These are phyloP conservation scores for Salmo trutta DNA, from an alignment of 2,797 vertebrate genomes.

Conservation along the genomic window DNA sequence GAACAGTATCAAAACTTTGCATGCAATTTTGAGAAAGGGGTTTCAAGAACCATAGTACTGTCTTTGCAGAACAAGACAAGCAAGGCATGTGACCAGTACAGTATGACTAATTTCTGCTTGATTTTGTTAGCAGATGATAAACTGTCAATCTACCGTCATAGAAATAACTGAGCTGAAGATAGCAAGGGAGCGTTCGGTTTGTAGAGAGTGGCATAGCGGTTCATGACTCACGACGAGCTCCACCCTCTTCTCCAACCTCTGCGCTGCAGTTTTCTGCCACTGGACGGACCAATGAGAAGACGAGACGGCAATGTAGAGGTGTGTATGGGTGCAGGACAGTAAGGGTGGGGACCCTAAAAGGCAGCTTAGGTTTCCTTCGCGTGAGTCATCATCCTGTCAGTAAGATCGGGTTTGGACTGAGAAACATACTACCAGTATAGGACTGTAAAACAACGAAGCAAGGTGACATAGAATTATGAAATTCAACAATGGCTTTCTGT, in stretches of 20 bases:
- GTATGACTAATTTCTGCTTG: background rate
- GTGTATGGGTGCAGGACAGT: background rate
- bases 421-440: background rate
- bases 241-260: slow-evolving; percentile 19
- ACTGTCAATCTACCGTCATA: background rate
- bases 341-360: slow-evolving; percentile 17
- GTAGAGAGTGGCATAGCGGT: slow-evolving; percentile 9
- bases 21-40: background rate
- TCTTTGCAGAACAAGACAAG: background rate
- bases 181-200: background rate
- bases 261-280: background rate
- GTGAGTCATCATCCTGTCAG: slow-evolving; percentile 2
- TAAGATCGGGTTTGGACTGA: background rate
- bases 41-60: background rate
- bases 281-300: background rate
- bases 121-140: background rate
- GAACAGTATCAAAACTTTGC: background rate
- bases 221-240: slow-evolving; percentile 10
- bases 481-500: too few species aligned
- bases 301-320: too few species aligned
- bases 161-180: background rate
- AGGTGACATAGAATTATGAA: too few species aligned
- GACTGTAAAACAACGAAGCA: background rate
- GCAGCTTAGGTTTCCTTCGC: background rate
- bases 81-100: background rate